These are phyloP conservation scores for Borostomias antarcticus DNA, from an alignment of 2,797 vertebrate species.

Conservation along the genomic window DNA sequence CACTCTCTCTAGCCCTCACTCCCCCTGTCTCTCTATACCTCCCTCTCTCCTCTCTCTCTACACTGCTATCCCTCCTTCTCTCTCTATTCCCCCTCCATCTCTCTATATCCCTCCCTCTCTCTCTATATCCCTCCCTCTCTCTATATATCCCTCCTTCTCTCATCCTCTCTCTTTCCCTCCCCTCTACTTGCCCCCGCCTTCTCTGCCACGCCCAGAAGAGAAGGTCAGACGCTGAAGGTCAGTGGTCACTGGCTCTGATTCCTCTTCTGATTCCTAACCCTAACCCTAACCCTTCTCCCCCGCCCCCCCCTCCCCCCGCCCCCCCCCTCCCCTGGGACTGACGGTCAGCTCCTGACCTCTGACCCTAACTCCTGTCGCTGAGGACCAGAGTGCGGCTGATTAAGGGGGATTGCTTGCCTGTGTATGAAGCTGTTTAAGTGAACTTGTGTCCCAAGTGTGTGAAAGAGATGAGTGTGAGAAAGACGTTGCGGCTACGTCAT, in stretches of 20 bases:
- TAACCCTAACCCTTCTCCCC: not conserved
- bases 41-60: not conserved
- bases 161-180: not conserved
- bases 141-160: not conserved
- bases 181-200: not conserved
- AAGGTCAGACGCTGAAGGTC: conserved; percentile 41
- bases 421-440: conserved; percentile 14
- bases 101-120: not conserved
- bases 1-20: not conserved
- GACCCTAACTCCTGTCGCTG: conserved; percentile 18
- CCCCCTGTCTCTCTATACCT: not conserved
- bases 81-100: not conserved
- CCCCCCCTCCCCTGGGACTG: not conserved
- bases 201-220: conserved; percentile 40
- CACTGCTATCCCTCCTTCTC: not conserved
- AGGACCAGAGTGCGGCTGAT: not conserved
- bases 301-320: not conserved
- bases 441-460: too few relatives aligned
- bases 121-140: not conserved
- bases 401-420: not conserved
- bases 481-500: too few relatives aligned
- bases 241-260: conserved; percentile 28
- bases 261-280: too few relatives aligned
- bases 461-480: too few relatives aligned
- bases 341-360: conserved; percentile 49